A percentile compares a stretch with the other conserved stretches of the same genome.
phyloP scores from a whole-genome alignment of 2,888 invertebrate genomes.

The Philonicus albiceps region DNA sequence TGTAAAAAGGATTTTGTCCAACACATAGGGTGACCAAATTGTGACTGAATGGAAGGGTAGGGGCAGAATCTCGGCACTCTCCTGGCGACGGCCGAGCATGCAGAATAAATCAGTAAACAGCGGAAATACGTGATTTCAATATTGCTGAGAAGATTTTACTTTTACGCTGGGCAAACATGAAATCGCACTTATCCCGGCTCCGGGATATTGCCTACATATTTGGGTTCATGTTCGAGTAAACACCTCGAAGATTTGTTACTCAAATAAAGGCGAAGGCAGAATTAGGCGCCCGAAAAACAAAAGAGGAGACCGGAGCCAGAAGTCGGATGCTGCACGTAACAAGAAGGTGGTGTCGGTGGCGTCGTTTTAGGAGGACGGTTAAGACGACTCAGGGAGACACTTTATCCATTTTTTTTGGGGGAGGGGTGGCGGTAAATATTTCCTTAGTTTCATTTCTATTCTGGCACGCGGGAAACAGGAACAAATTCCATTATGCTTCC shows the following conservation, averaged over 20 bases:
- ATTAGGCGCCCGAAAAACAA: neutral
- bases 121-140: conserved; percentile 44
- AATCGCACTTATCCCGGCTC: conserved; percentile 37
- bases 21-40: neutral
- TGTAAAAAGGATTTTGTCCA: neutral
- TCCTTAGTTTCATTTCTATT: conserved; percentile 41
- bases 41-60: neutral
- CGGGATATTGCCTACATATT: conserved; percentile 31
- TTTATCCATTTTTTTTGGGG: conserved; percentile 32
- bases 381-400: neutral
- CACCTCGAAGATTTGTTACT: conserved; percentile 46
- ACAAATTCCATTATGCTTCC: conserved; percentile 44
- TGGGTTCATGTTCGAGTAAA: conserved; percentile 45
- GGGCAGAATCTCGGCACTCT: neutral
- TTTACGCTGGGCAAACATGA: conserved; percentile 41
- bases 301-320: neutral
- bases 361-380: neutral
- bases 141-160: conserved; percentile 41
- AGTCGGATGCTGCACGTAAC: neutral
- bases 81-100: neutral
- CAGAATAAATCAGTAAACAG: conserved; percentile 40
- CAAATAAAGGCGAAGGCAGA: conserved; percentile 39
- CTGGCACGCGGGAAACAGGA: conserved; percentile 39
- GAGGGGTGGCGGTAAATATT: conserved; percentile 41
- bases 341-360: neutral